These are phyloP conservation scores for Phalacrocorax brasilianus DNA, from an alignment of 2,113 vertebrate species.

Conservation along the genomic window DNA sequence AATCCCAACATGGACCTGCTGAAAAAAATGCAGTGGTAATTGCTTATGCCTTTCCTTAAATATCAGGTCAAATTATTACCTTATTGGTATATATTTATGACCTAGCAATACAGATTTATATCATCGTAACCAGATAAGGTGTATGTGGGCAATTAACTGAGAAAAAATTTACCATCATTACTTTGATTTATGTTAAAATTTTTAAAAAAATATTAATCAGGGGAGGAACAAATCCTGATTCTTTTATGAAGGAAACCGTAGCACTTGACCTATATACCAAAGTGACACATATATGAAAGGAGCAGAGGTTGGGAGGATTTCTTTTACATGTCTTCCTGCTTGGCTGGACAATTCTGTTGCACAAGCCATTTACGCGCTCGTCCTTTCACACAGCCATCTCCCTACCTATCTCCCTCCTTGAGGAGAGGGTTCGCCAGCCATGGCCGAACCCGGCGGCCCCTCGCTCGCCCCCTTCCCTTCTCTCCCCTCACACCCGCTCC, in stretches of 20 bases:
- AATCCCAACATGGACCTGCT: not conserved
- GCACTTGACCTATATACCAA: not conserved
- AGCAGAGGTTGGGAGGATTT: not conserved
- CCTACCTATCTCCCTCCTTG: not conserved
- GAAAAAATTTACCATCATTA: not conserved
- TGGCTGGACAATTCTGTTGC: not conserved
- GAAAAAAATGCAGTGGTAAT: not conserved
- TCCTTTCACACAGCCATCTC: accelerated
- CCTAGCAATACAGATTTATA: not conserved
- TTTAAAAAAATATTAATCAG: no score
- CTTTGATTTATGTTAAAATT: not conserved
- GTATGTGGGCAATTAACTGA: accelerated
- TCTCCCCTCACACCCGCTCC: not conserved
- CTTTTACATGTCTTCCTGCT: not conserved
- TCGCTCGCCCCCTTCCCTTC: not conserved
- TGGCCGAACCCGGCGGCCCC: not conserved
- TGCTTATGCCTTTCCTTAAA: not conserved
- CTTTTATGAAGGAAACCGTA: not conserved
- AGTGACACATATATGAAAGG: not conserved
- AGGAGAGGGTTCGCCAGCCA: not conserved
- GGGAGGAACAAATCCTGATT: not conserved
- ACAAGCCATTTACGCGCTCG: accelerated
- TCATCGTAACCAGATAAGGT: not conserved
- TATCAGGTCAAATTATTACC: not conserved
- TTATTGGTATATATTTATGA: not conserved